Conservation (phyloP, 2,888 invertebrate genomes). For the Drosophila pegasa region DNA sequence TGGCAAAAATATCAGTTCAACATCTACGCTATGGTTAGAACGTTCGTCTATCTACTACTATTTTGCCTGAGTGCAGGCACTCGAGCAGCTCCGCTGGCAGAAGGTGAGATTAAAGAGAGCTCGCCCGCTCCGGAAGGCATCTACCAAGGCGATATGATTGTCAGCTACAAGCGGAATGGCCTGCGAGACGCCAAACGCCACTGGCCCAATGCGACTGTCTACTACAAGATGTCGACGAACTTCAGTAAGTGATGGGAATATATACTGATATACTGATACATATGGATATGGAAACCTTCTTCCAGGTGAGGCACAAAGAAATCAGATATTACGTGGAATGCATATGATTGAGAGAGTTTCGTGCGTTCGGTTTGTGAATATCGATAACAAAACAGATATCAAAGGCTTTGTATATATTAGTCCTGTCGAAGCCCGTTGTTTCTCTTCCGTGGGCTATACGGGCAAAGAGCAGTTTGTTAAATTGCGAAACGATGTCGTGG, state of each 20-base stretch:
- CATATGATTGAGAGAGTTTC: neutral
- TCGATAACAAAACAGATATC: no score
- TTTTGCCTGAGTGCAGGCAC: neutral
- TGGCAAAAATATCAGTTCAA: neutral
- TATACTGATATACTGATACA: accelerated
- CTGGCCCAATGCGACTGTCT: constrained; percentile 10
- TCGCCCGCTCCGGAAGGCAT: neutral
- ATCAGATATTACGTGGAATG: neutral
- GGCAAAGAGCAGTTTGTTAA: constrained; percentile 6
- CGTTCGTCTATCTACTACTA: neutral
- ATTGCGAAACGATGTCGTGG: neutral
- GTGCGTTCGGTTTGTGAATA: constrained; percentile 6
- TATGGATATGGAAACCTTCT: neutral
- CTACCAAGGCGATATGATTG: constrained; percentile 1
- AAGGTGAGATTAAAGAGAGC: neutral
- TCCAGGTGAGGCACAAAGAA: neutral
- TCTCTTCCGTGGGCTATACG: constrained; percentile 19
- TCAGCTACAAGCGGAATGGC: neutral
- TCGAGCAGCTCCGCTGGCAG: neutral
- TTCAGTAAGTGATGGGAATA: neutral
- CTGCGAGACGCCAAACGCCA: neutral
- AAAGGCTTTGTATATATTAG: neutral
- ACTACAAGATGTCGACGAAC: neutral
- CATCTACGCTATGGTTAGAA: neutral
- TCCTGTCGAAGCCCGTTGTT: neutral